Evolutionary conservation across 2,113 vertebrate genomes (phyloP).

Genomic region (Synodontis membranacea): DNA sequence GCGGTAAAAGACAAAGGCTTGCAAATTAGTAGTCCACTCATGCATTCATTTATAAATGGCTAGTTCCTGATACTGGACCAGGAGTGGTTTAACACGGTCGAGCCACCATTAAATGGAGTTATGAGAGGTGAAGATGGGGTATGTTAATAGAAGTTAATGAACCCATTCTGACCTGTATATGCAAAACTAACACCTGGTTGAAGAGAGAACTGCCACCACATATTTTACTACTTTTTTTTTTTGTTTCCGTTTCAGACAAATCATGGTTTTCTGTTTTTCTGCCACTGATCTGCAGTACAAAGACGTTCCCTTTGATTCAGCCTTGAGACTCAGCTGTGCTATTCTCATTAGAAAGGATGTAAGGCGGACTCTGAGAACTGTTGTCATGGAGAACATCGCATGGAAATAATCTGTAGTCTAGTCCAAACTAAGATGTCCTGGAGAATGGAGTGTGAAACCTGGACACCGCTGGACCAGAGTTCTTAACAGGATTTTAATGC

Average conservation of each 20-base stretch:
- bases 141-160: conserved; percentile 16
- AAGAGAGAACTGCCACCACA: not conserved
- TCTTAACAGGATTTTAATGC: conserved; percentile 18
- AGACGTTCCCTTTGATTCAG: not conserved
- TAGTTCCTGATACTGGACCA: not conserved
- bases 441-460: conserved; percentile 4
- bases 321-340: not conserved
- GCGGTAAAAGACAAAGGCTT: conserved; percentile 9
- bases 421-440: not conserved
- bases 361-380: not conserved
- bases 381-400: not conserved
- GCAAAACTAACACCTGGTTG: conserved; percentile 14
- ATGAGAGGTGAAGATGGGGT: not conserved
- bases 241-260: conserved; percentile 3
- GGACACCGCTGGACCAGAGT: not conserved
- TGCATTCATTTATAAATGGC: not conserved
- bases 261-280: not conserved
- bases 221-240: not conserved
- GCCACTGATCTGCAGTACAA: not conserved
- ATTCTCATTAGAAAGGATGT: not conserved
- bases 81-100: not conserved
- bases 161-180: conserved; percentile 8
- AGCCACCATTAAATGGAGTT: not conserved
- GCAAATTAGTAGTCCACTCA: conserved; percentile 2
- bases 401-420: not conserved